These are phyloP conservation scores for Bambusicola thoracicus DNA, from an alignment of 2,113 vertebrate species.

Conservation along the genomic window DNA sequence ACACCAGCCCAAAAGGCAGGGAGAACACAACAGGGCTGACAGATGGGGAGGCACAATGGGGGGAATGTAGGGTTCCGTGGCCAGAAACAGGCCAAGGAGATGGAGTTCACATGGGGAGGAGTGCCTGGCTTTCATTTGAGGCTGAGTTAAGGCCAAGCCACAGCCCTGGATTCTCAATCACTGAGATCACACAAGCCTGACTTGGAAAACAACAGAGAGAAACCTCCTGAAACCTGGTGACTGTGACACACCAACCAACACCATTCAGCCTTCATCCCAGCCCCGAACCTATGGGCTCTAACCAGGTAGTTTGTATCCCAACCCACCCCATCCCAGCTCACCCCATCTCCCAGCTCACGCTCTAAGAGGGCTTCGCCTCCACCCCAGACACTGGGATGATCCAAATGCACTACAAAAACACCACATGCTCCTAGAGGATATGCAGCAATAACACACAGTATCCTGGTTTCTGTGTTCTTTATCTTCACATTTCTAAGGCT, in stretches of 20 bases:
- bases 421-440: background rate
- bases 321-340: background rate
- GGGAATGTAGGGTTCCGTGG: background rate
- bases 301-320: rapidly evolving
- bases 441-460: background rate
- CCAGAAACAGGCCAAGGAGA: background rate
- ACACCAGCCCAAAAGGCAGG: background rate
- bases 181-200: constrained; percentile 1
- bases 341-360: background rate
- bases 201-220: background rate
- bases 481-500: background rate
- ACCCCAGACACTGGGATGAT: background rate
- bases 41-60: rapidly evolving
- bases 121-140: constrained; percentile 24
- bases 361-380: background rate
- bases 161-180: constrained; percentile 21
- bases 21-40: background rate
- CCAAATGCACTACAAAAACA: background rate
- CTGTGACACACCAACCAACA: background rate
- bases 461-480: background rate
- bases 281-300: background rate
- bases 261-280: background rate
- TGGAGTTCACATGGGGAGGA: background rate
- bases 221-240: background rate
- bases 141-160: constrained; percentile 52